Evolutionary conservation across 2,888 invertebrate species (phyloP), one percentile per base, ranked within the genome.

Genomic region (Apoderus coryli): DNA sequence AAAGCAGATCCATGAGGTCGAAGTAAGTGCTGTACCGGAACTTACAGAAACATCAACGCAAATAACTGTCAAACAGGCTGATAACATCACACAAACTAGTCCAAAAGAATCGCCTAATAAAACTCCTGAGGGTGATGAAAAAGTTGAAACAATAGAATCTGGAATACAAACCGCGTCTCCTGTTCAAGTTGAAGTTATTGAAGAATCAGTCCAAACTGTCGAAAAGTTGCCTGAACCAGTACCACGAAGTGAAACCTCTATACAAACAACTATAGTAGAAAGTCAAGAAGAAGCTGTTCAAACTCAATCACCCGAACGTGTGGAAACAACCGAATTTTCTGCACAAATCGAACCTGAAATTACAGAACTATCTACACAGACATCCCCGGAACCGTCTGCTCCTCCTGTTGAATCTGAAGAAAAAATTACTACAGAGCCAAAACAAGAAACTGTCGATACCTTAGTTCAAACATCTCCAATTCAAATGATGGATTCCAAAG

Each of bases 401-500:
- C 46, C 49, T 22, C 42, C 50, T 16, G 38, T 41, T 14, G 46
- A 45, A 23, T 33, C 41, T 10, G 42, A 45, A 36, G 40, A 40
- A 14, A 31, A 40, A 27, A 40, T 40, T 25, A 37, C 38, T 14
- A 27, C 37, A 16, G 22, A 29, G 9, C 38, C 40, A 16, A 31
- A 32, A n/a, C 35, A 35, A 16, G 40, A 45, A 42, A 58, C 54
- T 42, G 40, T 52, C 44, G 57, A 65, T 51, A 39, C 53, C 10
- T 38, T 57, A 24, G 56, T 63, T 40, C 62, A 74, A 55, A 76
- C 77, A 9, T 67, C 69, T 14, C 71, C 77, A 3, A 64, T 70
- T 38, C 53, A 63, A 10, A 57, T 62, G 6, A 37, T 39, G 32
- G 68, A 53, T 25, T 10, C 40, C 3, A 37, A 33, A 9, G 44